Base-by-base conservation (phyloP, 2,888 invertebrate species). In the Drosophila merina region DNA sequence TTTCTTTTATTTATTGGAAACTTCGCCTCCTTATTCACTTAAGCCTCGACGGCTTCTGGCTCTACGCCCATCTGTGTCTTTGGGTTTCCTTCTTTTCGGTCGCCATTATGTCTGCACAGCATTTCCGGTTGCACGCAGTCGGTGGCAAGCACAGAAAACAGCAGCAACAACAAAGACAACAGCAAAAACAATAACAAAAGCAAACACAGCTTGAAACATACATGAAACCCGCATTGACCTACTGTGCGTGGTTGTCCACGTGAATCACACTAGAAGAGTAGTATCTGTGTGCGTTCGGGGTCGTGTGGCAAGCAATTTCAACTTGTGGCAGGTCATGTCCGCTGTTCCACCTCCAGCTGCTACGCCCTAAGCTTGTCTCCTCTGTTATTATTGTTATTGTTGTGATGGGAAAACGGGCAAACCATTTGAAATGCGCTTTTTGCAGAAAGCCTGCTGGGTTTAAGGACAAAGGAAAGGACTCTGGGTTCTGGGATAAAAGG, bases 311-410 rank as follows among this genome's bases (percentile, higher is more conserved):
- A 72, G 67, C 71, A 75, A 75, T 76, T 77, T 76, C 54, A 66
- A 72, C 57, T 77, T 77, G 73, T 60, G 75, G 75, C 77, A 76
- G 77, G 77, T 77, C 77, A 77, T 75, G 75, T 76, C 73, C 67
- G 72, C 54, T 58, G 57, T 38, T 36, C 12, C 57, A 45, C 42
- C 50, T 20, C 42, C 42, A 42, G 42, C 42, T 31, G n/a, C 54
- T 38, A 40, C 68, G 26, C 57, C 59, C 52, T 48, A 44, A 57
- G 60, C 49, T 14, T 48, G 60, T 59, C 40, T 42, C 9, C 14
- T 8, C 50, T 59, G 44, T 40, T 48, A 26, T 47, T 54, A 36
- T 9, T 51, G 14, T 6, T 30, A 30, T 9, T 48, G 28, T 30
- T 9, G 51, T 63, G 63, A 63, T 63, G 63, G 51, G 63, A 1